Evolutionary conservation across 2,888 invertebrate genomes (phyloP).

Genomic region (Luperina nickerlii): DNA sequence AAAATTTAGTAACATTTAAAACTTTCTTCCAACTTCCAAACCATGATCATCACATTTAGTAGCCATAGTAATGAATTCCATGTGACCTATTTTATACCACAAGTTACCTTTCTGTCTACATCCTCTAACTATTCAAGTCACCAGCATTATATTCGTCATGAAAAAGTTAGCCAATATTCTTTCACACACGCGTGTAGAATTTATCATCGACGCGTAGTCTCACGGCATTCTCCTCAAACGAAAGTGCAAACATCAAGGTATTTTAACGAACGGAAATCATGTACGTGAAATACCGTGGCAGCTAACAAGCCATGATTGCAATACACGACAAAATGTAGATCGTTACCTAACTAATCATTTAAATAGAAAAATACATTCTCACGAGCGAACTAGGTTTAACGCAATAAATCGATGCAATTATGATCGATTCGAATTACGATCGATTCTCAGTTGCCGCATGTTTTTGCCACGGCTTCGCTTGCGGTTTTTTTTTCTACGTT

Average conservation of each 20-base stretch:
- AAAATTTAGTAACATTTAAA: background rate
- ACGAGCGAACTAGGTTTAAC: slow-evolving; percentile 65
- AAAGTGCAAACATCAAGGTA: slow-evolving; percentile 50
- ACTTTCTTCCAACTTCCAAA: background rate
- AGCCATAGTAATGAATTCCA: background rate
- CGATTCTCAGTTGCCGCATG: slow-evolving; percentile 60
- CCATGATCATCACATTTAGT: background rate
- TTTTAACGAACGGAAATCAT: slow-evolving; percentile 50
- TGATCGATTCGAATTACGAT: no score
- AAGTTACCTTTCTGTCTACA: background rate
- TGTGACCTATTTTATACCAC: slow-evolving; percentile 1
- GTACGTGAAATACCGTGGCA: slow-evolving; percentile 33
- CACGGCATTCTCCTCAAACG: slow-evolving; percentile 45
- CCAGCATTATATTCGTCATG: slow-evolving; percentile 7
- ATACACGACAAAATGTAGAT: slow-evolving; percentile 64
- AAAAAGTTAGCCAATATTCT: slow-evolving; percentile 43
- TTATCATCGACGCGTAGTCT: slow-evolving; percentile 20
- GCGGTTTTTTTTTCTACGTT: slow-evolving; percentile 55
- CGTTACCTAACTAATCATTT: slow-evolving; percentile 69
- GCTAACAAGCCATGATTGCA: slow-evolving; percentile 53
- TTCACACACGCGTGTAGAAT: slow-evolving; percentile 25
- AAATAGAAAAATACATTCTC: slow-evolving; percentile 71
- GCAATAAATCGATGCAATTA: slow-evolving; percentile 67
- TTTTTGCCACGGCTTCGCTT: slow-evolving; percentile 46
- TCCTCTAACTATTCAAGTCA: background rate